These are phyloP conservation scores for Plutomurus gul DNA, from an alignment of 1,140 invertebrate genomes.

Conservation along the genomic window DNA sequence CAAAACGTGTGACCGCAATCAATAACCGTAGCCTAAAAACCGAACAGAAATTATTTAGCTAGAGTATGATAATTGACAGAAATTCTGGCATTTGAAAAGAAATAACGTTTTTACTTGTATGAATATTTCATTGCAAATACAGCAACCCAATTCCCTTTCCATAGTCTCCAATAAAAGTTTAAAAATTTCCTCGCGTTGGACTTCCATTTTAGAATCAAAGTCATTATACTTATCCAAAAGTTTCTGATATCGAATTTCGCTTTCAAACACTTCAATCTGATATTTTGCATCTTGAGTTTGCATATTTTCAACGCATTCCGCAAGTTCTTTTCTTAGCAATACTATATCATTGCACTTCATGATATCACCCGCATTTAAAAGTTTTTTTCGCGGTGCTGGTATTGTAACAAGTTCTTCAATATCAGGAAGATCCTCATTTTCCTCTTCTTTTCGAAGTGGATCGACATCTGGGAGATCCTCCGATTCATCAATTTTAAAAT, in stretches of 20 bases:
- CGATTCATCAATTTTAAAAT: no score
- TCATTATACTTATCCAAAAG: background rate
- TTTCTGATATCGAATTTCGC: background rate
- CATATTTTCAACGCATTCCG: background rate
- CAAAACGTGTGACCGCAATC: constrained; percentile 81
- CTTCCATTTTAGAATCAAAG: constrained; percentile 14
- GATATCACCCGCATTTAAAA: background rate
- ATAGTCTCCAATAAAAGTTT: constrained; percentile 67
- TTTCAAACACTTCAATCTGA: background rate
- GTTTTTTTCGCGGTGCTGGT: background rate
- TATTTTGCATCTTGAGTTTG: background rate
- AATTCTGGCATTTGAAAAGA: no score
- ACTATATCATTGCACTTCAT: background rate
- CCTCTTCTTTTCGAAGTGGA: background rate
- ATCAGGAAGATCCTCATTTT: background rate
- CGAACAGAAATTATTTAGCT: background rate
- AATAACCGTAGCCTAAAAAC: constrained; percentile 67
- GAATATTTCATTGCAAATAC: constrained; percentile 78
- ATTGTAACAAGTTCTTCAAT: background rate
- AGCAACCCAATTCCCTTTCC: constrained; percentile 76
- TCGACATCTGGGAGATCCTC: no score
- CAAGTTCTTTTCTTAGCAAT: background rate
- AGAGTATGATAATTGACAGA: background rate
- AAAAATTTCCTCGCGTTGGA: constrained; percentile 59
- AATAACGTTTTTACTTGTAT: constrained; percentile 62